A percentile compares a stretch with the other conserved stretches of the same genome.
phyloP scores from a whole-genome alignment of 2,888 invertebrate genomes.

The Tuta absoluta region DNA sequence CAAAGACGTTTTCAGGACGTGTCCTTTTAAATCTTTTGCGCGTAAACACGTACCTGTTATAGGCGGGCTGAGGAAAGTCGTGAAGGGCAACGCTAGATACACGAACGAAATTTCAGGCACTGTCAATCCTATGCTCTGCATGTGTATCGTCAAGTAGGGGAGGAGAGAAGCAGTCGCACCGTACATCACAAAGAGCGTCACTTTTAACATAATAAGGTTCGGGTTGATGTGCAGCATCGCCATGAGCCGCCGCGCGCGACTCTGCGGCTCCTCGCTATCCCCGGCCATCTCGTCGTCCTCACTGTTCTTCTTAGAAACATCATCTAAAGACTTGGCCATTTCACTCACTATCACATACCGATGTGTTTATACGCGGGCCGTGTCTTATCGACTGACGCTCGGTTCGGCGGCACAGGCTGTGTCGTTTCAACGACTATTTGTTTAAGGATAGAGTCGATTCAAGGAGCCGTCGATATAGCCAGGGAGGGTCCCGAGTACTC shows the following conservation, averaged over 20 bases:
- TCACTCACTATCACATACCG: constrained; percentile 56
- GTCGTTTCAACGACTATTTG: constrained; percentile 58
- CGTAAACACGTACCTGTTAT: constrained; percentile 83
- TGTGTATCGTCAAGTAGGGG: constrained; percentile 93
- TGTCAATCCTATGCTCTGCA: constrained; percentile 93
- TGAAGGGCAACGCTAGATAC: constrained; percentile 92
- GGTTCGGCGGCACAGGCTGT: constrained; percentile 54
- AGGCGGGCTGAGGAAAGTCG: constrained; percentile 92
- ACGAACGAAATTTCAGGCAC: constrained; percentile 93
- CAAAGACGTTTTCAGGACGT: background rate
- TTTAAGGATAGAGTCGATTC: constrained; percentile 50
- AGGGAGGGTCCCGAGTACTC: constrained; percentile 65
- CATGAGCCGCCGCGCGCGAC: constrained; percentile 71
- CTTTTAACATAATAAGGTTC: constrained; percentile 89
- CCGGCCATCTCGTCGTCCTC: constrained; percentile 77
- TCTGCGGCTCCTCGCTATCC: constrained; percentile 62
- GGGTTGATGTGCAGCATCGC: constrained; percentile 84
- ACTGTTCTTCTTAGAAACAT: constrained; percentile 67
- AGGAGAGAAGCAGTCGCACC: constrained; percentile 92
- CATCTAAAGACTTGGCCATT: constrained; percentile 66
- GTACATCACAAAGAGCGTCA: constrained; percentile 91
- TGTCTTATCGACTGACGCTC: constrained; percentile 77
- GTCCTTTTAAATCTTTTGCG: background rate
- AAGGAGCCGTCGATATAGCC: constrained; percentile 54
- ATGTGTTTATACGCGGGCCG: constrained; percentile 60